Conservation (phyloP, 2,797 vertebrate species). For the Sandelia bainsii region DNA sequence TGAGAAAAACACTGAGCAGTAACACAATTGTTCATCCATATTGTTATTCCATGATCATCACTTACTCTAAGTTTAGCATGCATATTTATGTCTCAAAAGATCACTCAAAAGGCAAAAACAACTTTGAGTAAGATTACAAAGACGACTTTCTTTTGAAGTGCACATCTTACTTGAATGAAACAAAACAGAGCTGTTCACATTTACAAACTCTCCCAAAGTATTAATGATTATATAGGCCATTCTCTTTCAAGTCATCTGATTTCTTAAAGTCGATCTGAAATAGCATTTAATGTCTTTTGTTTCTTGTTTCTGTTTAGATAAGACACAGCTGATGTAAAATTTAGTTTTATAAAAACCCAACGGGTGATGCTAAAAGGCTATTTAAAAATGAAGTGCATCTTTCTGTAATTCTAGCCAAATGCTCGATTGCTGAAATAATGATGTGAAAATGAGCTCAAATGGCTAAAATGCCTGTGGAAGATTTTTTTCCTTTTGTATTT, state of each 20-base stretch:
- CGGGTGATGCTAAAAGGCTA: slow-evolving; percentile 68
- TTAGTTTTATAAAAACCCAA: slow-evolving; percentile 66
- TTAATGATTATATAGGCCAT: slow-evolving; percentile 51
- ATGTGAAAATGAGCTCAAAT: slow-evolving; percentile 72
- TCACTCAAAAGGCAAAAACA: slow-evolving; percentile 15
- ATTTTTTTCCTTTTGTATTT: slow-evolving; percentile 12
- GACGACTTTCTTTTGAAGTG: slow-evolving; percentile 42
- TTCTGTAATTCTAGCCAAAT: slow-evolving; percentile 79
- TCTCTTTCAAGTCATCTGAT: slow-evolving; percentile 58
- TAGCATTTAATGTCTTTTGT: slow-evolving; percentile 62
- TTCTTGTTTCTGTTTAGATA: slow-evolving; percentile 55
- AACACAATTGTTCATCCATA: background rate
- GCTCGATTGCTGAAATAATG: slow-evolving; percentile 79
- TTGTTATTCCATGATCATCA: slow-evolving; percentile 3
- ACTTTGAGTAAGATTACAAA: slow-evolving; percentile 29
- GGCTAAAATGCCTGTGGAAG: slow-evolving; percentile 3
- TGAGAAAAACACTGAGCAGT: background rate
- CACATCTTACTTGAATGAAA: slow-evolving; percentile 26
- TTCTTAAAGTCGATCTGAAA: slow-evolving; percentile 60
- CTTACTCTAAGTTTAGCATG: background rate
- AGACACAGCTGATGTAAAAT: slow-evolving; percentile 76
- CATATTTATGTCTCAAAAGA: slow-evolving; percentile 8
- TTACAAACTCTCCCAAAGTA: slow-evolving; percentile 38
- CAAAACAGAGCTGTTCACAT: slow-evolving; percentile 45
- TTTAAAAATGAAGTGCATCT: slow-evolving; percentile 79